Evolutionary conservation across 2,888 invertebrate species (phyloP).

Genomic region (Arctia plantaginis): DNA sequence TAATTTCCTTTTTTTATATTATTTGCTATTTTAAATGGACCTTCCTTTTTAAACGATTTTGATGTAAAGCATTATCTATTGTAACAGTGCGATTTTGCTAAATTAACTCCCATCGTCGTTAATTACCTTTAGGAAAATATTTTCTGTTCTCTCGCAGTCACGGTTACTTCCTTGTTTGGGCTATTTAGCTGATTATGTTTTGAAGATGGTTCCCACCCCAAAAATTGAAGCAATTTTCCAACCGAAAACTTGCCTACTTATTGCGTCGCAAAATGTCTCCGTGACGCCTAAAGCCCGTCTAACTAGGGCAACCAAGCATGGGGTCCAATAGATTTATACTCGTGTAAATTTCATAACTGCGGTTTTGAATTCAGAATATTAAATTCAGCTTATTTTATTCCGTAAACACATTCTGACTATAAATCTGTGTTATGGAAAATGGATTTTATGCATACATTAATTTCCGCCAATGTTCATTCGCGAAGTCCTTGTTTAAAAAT

Average conservation of each 20-base stretch:
- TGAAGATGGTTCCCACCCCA: conserved; percentile 62
- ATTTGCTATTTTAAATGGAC: conserved; percentile 14
- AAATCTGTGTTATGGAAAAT: conserved; percentile 13
- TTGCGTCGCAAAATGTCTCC: conserved; percentile 76
- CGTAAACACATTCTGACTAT: conserved; percentile 38
- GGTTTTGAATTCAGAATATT: conserved; percentile 52
- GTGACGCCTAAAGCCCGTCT: conserved; percentile 60
- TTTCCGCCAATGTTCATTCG: neutral
- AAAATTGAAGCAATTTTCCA: conserved; percentile 82
- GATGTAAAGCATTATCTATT: neutral
- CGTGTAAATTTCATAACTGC: conserved; percentile 71
- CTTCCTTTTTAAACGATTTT: neutral
- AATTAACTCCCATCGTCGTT: conserved; percentile 17
- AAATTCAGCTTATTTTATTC: conserved; percentile 49
- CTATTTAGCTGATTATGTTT: conserved; percentile 73
- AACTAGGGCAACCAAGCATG: conserved; percentile 70
- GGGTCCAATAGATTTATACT: conserved; percentile 67
- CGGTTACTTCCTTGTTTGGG: conserved; percentile 63
- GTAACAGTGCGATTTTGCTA: neutral
- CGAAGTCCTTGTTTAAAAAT: neutral
- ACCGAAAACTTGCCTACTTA: conserved; percentile 77
- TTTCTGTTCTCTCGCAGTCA: conserved; percentile 38
- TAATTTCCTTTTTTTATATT: conserved; percentile 49
- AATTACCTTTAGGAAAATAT: conserved; percentile 31
- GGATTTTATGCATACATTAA: neutral